A percentile compares a stretch with the other conserved stretches of the same genome.
Evolutionary conservation across 2,113 vertebrate genomes (phyloP).

Genomic region (Sturnus vulgaris): DNA sequence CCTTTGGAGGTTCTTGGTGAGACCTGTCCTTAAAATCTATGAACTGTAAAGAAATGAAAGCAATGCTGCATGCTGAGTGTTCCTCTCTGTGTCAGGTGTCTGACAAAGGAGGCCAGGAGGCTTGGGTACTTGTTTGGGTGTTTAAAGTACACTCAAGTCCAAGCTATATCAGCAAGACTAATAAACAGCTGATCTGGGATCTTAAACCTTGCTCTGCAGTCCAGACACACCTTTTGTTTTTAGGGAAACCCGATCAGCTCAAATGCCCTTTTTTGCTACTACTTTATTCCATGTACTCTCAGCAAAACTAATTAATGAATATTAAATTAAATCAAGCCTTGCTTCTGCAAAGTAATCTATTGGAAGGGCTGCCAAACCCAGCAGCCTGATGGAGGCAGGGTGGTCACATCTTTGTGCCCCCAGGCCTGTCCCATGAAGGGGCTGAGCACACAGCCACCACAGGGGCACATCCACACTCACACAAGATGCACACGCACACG

Average conservation of each 20-base stretch:
- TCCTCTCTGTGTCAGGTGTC: neutral
- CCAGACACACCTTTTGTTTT: neutral
- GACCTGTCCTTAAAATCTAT: neutral
- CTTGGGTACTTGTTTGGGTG: neutral
- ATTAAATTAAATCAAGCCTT: neutral
- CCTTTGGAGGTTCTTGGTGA: neutral
- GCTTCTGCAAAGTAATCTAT: neutral
- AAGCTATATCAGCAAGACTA: neutral
- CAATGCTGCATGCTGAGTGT: neutral
- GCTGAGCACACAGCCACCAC: neutral
- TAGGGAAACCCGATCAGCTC: neutral
- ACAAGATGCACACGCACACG: fast-evolving
- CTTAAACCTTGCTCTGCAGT: neutral
- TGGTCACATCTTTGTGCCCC: neutral
- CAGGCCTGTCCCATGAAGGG: fast-evolving
- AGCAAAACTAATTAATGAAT: neutral
- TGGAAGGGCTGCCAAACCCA: neutral
- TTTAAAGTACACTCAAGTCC: neutral
- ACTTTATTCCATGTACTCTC: neutral
- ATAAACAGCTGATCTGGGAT: neutral
- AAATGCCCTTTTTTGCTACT: neutral
- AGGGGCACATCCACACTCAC: neutral
- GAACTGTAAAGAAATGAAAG: neutral
- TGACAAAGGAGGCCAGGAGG: neutral
- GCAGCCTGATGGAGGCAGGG: fast-evolving